These are phyloP conservation scores for Drosophila eohydei DNA, from an alignment of 2,888 invertebrate species.

Conservation along the genomic window DNA sequence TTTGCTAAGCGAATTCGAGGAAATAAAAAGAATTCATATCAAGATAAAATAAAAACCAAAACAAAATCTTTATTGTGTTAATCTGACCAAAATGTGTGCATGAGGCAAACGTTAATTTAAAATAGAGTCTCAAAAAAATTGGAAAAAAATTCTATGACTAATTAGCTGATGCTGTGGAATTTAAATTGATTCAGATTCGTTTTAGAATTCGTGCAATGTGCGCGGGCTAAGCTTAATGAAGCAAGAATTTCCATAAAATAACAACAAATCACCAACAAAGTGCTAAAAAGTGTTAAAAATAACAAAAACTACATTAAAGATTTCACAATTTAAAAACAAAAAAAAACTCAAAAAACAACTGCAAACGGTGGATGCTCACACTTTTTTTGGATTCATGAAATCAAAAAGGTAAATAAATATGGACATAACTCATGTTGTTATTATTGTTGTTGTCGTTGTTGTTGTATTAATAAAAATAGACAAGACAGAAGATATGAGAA, in stretches of 20 bases:
- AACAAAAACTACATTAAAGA: conserved; percentile 15
- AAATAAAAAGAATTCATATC: conserved; percentile 49
- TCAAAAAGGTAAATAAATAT: conserved; percentile 64
- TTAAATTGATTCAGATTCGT: conserved; percentile 53
- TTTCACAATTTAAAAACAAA: conserved; percentile 15
- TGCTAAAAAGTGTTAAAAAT: conserved; percentile 33
- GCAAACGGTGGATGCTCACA: conserved; percentile 23
- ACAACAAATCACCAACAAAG: conserved; percentile 51
- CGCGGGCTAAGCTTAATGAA: conserved; percentile 42
- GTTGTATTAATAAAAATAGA: conserved; percentile 70
- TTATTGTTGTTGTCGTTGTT: conserved; percentile 27
- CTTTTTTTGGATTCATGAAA: conserved; percentile 74
- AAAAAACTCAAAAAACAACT: conserved; percentile 13
- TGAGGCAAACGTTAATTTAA: conserved; percentile 61
- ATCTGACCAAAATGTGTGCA: conserved; percentile 69
- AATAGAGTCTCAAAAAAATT: conserved; percentile 48
- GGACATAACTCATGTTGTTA: conserved; percentile 30
- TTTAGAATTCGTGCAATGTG: conserved; percentile 12
- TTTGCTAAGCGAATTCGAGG: conserved; percentile 49
- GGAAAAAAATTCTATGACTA: conserved; percentile 60
- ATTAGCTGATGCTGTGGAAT: conserved; percentile 66
- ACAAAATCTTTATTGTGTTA: conserved; percentile 57
- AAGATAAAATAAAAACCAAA: conserved; percentile 45
- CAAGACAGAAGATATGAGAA: conserved; percentile 31
- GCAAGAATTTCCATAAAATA: conserved; percentile 47